A percentile compares a stretch with the other conserved stretches of the same genome.
These are phyloP conservation scores for Tromatobia lineatoria DNA, from an alignment of 2,888 invertebrate genomes.

Conservation along the genomic window DNA sequence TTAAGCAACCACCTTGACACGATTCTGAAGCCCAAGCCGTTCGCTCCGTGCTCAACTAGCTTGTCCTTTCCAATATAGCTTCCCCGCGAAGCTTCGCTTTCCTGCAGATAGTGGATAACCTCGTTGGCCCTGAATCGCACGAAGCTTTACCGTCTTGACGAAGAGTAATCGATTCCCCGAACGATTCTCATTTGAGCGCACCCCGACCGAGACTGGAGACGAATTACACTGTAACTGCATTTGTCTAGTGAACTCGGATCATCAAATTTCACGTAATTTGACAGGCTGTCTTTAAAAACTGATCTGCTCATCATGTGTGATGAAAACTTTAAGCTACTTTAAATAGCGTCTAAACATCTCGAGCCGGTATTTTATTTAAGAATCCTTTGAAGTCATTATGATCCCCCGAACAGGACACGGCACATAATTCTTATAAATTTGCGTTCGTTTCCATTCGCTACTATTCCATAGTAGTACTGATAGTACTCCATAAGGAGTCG, in stretches of 20 bases:
- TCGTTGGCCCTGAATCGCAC: conserved; percentile 42
- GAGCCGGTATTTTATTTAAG: no score
- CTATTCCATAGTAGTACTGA: no score
- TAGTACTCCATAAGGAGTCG: no score
- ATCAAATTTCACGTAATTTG: neutral
- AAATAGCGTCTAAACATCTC: neutral
- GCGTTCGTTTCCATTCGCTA: no score
- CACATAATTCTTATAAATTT: no score
- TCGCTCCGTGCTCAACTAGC: conserved; percentile 3
- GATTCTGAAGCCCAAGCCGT: conserved; percentile 27
- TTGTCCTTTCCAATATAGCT: conserved; percentile 42
- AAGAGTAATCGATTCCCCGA: conserved; percentile 57
- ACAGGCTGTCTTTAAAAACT: neutral
- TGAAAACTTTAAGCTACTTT: neutral
- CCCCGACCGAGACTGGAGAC: conserved; percentile 9
- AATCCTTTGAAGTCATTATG: no score
- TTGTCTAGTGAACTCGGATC: conserved; percentile 8
- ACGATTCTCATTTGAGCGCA: conserved; percentile 45
- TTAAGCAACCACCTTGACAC: conserved; percentile 59
- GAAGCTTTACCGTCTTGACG: conserved; percentile 32
- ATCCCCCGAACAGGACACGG: no score
- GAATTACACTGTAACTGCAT: conserved; percentile 37
- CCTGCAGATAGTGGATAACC: conserved; percentile 58
- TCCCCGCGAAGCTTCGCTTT: conserved; percentile 31
- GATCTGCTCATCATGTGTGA: neutral